These are phyloP conservation scores for Ptiloglossa arizonensis DNA, from an alignment of 1,140 invertebrate genomes.

Conservation along the genomic window DNA sequence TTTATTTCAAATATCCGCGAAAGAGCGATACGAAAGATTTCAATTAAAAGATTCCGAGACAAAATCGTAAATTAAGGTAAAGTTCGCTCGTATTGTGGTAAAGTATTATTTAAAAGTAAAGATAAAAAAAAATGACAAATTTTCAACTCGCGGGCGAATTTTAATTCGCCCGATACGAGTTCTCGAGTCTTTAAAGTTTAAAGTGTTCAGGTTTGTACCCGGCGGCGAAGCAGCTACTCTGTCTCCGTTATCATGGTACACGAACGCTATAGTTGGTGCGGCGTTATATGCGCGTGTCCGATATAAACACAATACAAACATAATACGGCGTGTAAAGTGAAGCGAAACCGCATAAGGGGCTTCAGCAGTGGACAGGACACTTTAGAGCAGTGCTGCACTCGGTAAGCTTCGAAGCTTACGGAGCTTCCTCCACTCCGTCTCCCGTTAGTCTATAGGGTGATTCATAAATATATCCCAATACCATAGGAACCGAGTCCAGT, in stretches of 20 bases:
- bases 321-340: constrained; percentile 13
- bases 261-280: background rate
- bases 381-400: background rate
- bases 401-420: constrained; percentile 1
- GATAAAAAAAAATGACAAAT: background rate
- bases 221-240: background rate
- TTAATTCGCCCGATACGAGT: background rate
- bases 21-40: too few species aligned
- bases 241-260: background rate
- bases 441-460: background rate
- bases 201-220: background rate
- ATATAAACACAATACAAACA: constrained; percentile 8
- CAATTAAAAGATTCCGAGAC: too few species aligned
- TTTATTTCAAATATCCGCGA: too few species aligned
- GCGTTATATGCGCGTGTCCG: background rate
- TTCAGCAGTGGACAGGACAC: background rate
- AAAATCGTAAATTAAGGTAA: background rate
- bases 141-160: background rate
- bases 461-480: background rate
- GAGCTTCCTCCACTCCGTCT: background rate
- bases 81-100: background rate
- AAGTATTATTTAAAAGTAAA: too few species aligned
- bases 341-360: background rate
- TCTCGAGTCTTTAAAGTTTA: background rate
- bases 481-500: too few species aligned